phyloP scores from a whole-genome alignment of 2,113 vertebrate species.

The Phrynosoma blainvillii region DNA sequence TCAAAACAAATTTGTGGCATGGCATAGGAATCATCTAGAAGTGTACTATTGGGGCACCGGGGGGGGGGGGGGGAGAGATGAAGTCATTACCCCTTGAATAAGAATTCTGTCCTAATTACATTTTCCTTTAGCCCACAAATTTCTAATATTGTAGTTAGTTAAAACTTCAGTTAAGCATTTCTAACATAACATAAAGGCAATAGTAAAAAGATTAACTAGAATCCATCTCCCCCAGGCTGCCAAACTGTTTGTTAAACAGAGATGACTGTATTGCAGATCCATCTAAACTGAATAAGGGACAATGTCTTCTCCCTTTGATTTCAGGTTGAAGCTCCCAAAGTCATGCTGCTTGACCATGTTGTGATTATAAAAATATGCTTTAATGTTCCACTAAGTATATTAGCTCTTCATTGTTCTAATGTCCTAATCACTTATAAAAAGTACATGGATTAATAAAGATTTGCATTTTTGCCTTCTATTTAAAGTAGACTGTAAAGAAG shows the following conservation, averaged over 20 bases:
- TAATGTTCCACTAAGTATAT: background rate
- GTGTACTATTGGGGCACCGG: no score
- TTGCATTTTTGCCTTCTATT: conserved; percentile 33
- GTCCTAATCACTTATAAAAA: conserved; percentile 3
- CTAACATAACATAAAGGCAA: no score
- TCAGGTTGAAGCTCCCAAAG: background rate
- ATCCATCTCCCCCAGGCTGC: background rate
- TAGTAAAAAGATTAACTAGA: background rate
- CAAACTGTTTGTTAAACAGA: background rate
- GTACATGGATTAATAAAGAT: background rate
- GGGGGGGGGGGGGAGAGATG: no score
- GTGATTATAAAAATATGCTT: background rate
- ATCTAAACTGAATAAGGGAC: background rate
- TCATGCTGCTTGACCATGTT: background rate
- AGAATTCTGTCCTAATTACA: no score
- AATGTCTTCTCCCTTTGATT: background rate
- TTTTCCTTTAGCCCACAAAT: no score
- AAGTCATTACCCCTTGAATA: no score
- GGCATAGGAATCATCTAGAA: no score
- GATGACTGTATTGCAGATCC: no score
- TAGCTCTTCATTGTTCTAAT: background rate
- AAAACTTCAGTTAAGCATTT: no score
- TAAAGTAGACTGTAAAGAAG: background rate
- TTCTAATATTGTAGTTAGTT: no score
- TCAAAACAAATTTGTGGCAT: no score